A percentile compares a stretch with the other conserved stretches of the same genome.
Evolutionary conservation across 2,888 invertebrate species (phyloP).

Genomic region (Halictus quadricinctus): DNA sequence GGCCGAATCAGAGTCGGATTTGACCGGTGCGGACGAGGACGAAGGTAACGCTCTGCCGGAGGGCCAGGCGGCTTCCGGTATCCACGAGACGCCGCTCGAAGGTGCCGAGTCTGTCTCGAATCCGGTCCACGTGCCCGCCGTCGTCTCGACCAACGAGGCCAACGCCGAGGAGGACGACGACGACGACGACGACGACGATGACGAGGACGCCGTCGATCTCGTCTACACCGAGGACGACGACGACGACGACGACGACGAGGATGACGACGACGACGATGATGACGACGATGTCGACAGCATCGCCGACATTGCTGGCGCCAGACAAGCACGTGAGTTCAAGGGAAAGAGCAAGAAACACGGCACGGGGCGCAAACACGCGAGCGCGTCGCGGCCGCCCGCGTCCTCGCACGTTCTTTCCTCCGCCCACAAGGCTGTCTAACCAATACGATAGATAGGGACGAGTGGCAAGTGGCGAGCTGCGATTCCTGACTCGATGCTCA

Average conservation of each 20-base stretch:
- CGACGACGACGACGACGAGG: conserved; percentile 85
- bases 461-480: conserved; percentile 38
- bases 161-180: conserved; percentile 86
- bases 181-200: conserved; percentile 85
- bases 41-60: conserved; percentile 80
- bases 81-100: conserved; percentile 82
- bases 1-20: conserved; percentile 67
- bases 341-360: conserved; percentile 82
- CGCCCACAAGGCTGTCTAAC: conserved; percentile 46
- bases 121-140: conserved; percentile 58
- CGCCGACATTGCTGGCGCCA: conserved; percentile 87
- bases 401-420: conserved; percentile 6
- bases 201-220: conserved; percentile 81
- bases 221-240: conserved; percentile 82
- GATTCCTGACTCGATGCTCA: conserved; percentile 1
- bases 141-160: conserved; percentile 83
- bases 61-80: conserved; percentile 79
- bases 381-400: conserved; percentile 66
- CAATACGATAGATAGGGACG: conserved; percentile 29
- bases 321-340: conserved; percentile 94
- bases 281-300: conserved; percentile 87
- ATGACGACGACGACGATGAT: conserved; percentile 86
- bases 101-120: conserved; percentile 73
- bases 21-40: conserved; percentile 78
- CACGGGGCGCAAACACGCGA: conserved; percentile 75